Evolutionary conservation across 2,113 vertebrate genomes (phyloP).

Genomic region (Peucedramus taeniatus): DNA sequence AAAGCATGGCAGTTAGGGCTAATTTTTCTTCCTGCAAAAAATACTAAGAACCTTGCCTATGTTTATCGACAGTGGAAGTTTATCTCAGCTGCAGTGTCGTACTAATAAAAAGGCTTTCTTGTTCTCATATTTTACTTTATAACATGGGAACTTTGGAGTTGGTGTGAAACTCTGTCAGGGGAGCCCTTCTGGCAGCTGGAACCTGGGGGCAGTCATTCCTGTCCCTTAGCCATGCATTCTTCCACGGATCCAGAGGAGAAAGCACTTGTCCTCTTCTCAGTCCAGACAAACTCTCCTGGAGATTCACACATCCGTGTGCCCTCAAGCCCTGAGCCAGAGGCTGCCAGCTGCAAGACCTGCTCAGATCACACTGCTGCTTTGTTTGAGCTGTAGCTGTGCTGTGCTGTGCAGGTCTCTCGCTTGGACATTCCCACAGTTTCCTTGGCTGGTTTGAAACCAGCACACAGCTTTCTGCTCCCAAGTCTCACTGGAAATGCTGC

Average conservation of each 20-base stretch:
- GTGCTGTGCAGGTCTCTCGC: not conserved
- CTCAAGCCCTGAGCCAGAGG: not conserved
- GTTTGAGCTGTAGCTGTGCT: fast-evolving
- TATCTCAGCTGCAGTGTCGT: not conserved
- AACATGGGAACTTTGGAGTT: not conserved
- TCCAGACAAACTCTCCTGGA: not conserved
- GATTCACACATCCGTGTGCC: not conserved
- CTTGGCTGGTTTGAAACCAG: not conserved
- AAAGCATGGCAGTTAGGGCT: not conserved
- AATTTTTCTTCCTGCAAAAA: not conserved
- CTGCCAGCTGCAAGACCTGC: not conserved
- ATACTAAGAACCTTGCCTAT: not conserved
- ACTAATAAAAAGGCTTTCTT: not conserved
- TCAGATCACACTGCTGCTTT: not conserved
- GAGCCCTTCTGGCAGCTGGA: not conserved
- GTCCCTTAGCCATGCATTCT: not conserved
- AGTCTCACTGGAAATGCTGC: not conserved
- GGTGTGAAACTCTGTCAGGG: not conserved
- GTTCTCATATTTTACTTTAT: not conserved
- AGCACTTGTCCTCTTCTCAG: not conserved
- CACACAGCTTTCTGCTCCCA: not conserved
- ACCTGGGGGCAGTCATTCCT: not conserved
- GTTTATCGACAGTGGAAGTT: not conserved
- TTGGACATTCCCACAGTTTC: not conserved
- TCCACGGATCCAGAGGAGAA: not conserved